Percentiles rank a stretch among this genome's conserved stretches.
These are phyloP conservation scores for Trichacis sp. DNA, from an alignment of 2,888 invertebrate genomes.

Conservation along the genomic window DNA sequence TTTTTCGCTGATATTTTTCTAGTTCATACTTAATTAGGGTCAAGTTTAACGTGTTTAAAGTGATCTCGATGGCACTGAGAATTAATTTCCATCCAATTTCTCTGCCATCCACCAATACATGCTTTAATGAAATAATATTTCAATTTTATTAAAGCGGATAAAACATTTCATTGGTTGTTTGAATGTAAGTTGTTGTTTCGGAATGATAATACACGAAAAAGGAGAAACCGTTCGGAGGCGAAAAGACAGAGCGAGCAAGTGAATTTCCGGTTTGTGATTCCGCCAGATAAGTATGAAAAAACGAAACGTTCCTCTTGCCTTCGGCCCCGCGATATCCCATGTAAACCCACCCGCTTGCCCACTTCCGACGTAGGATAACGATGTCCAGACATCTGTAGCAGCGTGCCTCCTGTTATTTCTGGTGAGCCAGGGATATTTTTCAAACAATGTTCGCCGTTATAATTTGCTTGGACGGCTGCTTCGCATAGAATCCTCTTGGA, in stretches of 20 bases:
- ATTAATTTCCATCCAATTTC: too few relatives aligned
- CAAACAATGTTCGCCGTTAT: constrained; percentile 63
- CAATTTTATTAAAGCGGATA: too few relatives aligned
- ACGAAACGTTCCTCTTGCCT: constrained; percentile 34
- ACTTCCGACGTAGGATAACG: constrained; percentile 54
- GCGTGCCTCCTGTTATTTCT: constrained; percentile 57
- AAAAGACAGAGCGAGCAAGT: constrained; percentile 24
- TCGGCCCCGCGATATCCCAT: constrained; percentile 40
- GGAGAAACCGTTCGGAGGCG: constrained; percentile 18
- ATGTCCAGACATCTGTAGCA: constrained; percentile 52
- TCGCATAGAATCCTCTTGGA: constrained; percentile 50
- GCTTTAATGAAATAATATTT: too few relatives aligned
- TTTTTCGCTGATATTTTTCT: too few relatives aligned
- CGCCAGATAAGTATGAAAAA: constrained; percentile 36
- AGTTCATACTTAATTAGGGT: too few relatives aligned
- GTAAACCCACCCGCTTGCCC: constrained; percentile 42
- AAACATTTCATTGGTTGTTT: too few relatives aligned
- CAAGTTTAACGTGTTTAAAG: too few relatives aligned
- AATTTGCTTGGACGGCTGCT: constrained; percentile 62
- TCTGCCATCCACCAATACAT: too few relatives aligned
- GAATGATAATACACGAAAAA: background rate
- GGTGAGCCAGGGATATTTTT: constrained; percentile 56
- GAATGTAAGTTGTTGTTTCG: too few relatives aligned
- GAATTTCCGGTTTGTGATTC: constrained; percentile 42
- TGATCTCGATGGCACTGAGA: too few relatives aligned